Conservation (phyloP, 2,797 vertebrate species). For the Pantherophis vulpinus region DNA sequence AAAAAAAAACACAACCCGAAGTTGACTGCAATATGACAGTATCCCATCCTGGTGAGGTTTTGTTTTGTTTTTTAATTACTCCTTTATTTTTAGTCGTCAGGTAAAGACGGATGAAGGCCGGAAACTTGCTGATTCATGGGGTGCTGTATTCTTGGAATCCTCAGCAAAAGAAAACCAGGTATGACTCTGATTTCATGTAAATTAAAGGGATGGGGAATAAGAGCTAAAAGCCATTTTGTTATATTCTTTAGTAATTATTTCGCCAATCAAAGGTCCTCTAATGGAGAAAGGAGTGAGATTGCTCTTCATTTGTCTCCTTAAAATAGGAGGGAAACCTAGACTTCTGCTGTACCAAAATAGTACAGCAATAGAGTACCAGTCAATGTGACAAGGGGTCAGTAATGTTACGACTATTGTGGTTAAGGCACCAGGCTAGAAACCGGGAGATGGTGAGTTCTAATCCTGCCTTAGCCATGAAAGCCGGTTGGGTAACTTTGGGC, state of each 20-base stretch:
- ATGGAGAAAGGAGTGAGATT: not conserved
- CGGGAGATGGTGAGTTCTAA: not conserved
- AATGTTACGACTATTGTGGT: not conserved
- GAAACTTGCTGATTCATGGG: slow-evolving; percentile 84
- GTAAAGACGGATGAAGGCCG: slow-evolving; percentile 85
- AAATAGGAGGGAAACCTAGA: not conserved
- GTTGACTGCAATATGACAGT: not conserved
- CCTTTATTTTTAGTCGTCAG: slow-evolving; percentile 65
- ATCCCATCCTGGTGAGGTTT: not conserved
- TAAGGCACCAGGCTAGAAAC: not conserved
- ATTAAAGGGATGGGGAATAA: not conserved
- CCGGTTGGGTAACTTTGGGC: not conserved
- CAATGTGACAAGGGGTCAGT: not conserved
- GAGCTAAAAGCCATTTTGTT: not conserved
- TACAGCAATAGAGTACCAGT: not conserved
- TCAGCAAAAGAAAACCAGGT: slow-evolving; percentile 89
- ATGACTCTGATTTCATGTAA: not conserved
- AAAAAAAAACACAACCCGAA: not conserved
- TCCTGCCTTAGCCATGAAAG: not conserved
- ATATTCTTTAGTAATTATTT: not conserved
- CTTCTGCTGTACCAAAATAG: not conserved
- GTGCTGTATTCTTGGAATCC: slow-evolving; percentile 84
- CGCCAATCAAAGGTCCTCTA: not conserved
- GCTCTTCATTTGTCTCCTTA: not conserved
- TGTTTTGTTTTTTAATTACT: not conserved